These are phyloP conservation scores for Prunella strophiata DNA, from an alignment of 2,797 vertebrate species.

Conservation along the genomic window DNA sequence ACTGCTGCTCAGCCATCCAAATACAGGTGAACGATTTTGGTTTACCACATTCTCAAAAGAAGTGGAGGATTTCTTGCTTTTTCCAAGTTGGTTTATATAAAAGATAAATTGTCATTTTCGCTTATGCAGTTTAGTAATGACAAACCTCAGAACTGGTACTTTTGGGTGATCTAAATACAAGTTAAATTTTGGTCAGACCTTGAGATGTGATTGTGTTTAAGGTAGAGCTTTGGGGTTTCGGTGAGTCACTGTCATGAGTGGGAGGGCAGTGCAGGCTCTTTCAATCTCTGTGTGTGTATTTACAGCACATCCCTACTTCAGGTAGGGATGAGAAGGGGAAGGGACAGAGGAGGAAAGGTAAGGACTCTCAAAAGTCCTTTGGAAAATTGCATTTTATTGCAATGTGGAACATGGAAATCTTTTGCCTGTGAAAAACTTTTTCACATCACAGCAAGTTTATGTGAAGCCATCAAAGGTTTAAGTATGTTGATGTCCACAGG, in stretches of 20 bases:
- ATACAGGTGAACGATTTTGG: background rate
- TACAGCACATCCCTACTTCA: background rate
- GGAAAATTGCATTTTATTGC: background rate
- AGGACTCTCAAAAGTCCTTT: background rate
- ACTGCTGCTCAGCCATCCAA: background rate
- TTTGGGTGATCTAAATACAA: slow-evolving; percentile 54
- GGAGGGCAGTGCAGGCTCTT: slow-evolving; percentile 64
- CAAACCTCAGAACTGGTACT: slow-evolving; percentile 39
- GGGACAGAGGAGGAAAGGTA: background rate
- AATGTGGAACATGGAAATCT: background rate
- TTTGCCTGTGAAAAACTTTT: background rate
- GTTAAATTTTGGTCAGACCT: slow-evolving; percentile 37
- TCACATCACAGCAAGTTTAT: background rate
- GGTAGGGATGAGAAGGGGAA: background rate
- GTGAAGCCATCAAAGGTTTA: background rate
- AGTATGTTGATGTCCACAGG: background rate
- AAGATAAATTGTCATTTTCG: background rate
- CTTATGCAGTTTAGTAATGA: slow-evolving; percentile 48
- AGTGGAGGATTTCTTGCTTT: background rate
- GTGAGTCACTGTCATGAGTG: slow-evolving; percentile 70
- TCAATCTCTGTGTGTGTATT: slow-evolving; percentile 8
- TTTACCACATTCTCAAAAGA: slow-evolving; percentile 19
- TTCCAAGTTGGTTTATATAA: background rate
- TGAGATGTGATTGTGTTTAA: slow-evolving; percentile 58
- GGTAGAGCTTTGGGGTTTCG: slow-evolving; percentile 70